These are phyloP conservation scores for Thermophis baileyi DNA, from an alignment of 2,113 vertebrate species.

Conservation along the genomic window DNA sequence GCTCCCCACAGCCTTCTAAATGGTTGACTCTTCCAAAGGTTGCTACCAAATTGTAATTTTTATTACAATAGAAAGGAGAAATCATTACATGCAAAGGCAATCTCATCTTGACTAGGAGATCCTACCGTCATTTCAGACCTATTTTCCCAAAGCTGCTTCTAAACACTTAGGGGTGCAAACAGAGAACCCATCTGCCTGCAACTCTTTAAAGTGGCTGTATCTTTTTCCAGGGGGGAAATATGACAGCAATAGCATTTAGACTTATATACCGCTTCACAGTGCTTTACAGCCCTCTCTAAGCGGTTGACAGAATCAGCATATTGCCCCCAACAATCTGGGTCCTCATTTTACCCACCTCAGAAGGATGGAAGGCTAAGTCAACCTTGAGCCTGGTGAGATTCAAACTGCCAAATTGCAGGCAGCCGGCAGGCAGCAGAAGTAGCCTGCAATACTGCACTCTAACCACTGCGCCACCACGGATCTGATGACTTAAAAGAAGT, in stretches of 20 bases:
- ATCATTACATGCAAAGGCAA: neutral
- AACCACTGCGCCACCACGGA: no score
- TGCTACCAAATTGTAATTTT: neutral
- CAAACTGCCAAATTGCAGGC: no score
- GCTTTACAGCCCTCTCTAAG: no score
- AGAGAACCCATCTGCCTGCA: neutral
- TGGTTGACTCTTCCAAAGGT: neutral
- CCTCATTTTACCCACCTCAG: no score
- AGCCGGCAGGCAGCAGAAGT: no score
- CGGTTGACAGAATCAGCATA: no score
- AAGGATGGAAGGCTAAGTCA: no score
- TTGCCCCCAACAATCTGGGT: no score
- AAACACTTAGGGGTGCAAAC: neutral
- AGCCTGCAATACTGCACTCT: no score
- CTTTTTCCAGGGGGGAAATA: neutral
- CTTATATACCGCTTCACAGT: no score
- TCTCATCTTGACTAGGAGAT: neutral
- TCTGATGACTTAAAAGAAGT: neutral
- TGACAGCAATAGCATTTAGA: no score
- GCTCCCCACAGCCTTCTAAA: neutral
- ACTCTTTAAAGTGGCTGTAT: neutral
- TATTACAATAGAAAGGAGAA: neutral
- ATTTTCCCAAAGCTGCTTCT: neutral
- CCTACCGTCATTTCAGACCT: neutral
- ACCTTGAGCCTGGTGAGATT: no score